phyloP scores from a whole-genome alignment of 2,888 invertebrate genomes.

The Sepiola atlantica region DNA sequence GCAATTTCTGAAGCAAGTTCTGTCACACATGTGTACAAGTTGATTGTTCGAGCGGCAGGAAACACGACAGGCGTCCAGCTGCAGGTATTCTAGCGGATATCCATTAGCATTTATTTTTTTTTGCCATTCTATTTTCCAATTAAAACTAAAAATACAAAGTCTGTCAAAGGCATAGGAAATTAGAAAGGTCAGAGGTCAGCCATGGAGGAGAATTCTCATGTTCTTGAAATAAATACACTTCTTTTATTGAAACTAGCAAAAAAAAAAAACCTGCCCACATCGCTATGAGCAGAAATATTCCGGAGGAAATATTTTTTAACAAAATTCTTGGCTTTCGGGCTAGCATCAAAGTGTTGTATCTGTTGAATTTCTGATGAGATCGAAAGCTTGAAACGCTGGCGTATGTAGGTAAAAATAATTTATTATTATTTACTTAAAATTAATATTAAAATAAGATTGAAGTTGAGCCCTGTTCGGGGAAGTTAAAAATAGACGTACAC shows the following conservation, averaged over 20 bases:
- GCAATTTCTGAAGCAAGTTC: background rate
- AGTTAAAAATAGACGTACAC: too few relatives aligned
- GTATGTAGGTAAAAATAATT: too few relatives aligned
- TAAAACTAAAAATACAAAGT: background rate
- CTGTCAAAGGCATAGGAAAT: background rate
- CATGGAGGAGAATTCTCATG: background rate
- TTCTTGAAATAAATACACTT: background rate
- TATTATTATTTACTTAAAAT: too few relatives aligned
- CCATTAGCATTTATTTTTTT: background rate
- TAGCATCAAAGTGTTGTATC: too few relatives aligned
- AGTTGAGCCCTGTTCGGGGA: too few relatives aligned
- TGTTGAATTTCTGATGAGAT: too few relatives aligned
- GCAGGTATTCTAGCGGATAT: background rate
- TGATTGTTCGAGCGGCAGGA: background rate
- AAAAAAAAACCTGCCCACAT: background rate
- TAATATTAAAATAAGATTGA: too few relatives aligned
- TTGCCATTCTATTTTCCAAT: too few relatives aligned
- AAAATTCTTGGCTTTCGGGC: too few relatives aligned
- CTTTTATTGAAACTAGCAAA: background rate
- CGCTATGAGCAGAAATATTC: background rate
- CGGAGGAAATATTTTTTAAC: too few relatives aligned
- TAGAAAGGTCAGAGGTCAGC: background rate
- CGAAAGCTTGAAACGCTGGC: too few relatives aligned
- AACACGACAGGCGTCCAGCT: background rate
- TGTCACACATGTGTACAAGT: background rate